Base-by-base conservation (phyloP, 2,888 invertebrate genomes). In the Cheilosia impressa region DNA sequence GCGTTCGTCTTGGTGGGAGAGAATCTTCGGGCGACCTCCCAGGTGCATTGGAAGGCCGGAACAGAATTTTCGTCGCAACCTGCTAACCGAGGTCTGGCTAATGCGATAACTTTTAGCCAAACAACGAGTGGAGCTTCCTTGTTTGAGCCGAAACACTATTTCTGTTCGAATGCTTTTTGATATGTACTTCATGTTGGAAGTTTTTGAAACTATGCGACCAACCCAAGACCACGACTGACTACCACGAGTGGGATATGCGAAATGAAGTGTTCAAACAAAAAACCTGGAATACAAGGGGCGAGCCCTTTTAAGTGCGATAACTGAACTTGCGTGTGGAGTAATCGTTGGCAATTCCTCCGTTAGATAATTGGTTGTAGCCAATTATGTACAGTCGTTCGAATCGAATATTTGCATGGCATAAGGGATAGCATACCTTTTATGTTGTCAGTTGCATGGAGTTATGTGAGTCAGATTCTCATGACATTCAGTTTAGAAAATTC, bases 21-120 rank as follows among this genome's bases (percentile, higher is more conserved):
- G 81, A 19, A 76, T 77, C 27, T 71, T 68, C 0, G 85, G 85
- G 1, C 85, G 85, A n/a, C 85, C 85, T 2, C 81, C 85, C 2
- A 7, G 24, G 1, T 19, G 13, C 19, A 68, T 80, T 1, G 34
- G 24, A 1, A 80, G 1, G 1, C 19, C 1, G 0, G 13, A 27
- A 45, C 81, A 85, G 15, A 31, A 81, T 43, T 68, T 80, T 7
- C 34, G 76, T 4, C 80, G 34, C 15, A 85, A 19, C 19, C 85
- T 68, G 2, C 76, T 63, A 4, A 81, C 68, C 15, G 57, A 63
- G 0, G 68, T 77, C 57, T 85, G 85, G 45, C 85, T 85, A 0
- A 85, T 47, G 10, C 47, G 9, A 27, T 63, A 81, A 24, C 81
- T 81, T 0, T 41, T n/a, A 2, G 81, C 80, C 1, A 81, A 10